These are phyloP conservation scores for Rhynchophorus ferrugineus DNA, from an alignment of 1,140 invertebrate species.

Conservation along the genomic window DNA sequence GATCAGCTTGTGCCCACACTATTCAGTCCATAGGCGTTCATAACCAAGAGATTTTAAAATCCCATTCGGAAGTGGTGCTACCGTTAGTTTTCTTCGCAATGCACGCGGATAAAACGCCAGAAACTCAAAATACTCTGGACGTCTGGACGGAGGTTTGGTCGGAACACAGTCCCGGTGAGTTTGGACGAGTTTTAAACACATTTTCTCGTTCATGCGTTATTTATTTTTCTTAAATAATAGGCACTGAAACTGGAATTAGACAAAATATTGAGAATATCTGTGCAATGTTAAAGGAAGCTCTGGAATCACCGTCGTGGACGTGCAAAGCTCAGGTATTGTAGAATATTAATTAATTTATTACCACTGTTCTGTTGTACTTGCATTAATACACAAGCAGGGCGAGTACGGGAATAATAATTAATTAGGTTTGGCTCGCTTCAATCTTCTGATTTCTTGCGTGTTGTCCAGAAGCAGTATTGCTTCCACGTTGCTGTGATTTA, in stretches of 20 bases:
- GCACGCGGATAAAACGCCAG: constrained; percentile 66
- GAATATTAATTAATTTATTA: no score
- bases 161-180: constrained; percentile 68
- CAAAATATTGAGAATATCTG: constrained; percentile 70
- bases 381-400: no score
- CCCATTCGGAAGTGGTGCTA: constrained; percentile 68
- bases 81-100: constrained; percentile 84
- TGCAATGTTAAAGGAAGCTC: constrained; percentile 55
- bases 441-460: no score
- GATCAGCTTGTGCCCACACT: constrained; percentile 67
- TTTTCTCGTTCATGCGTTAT: neutral
- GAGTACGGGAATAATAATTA: no score
- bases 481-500: no score
- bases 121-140: constrained; percentile 56
- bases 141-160: constrained; percentile 85
- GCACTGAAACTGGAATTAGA: constrained; percentile 69
- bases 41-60: constrained; percentile 74
- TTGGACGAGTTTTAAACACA: neutral
- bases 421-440: no score
- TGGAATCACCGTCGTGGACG: constrained; percentile 78
- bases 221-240: constrained; percentile 4
- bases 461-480: no score
- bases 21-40: constrained; percentile 76
- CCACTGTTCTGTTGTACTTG: no score
- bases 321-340: constrained; percentile 79